Evolutionary conservation across 2,797 vertebrate genomes (phyloP), one percentile per base, ranked within the genome.

Genomic region (Sarcoramphus papa): DNA sequence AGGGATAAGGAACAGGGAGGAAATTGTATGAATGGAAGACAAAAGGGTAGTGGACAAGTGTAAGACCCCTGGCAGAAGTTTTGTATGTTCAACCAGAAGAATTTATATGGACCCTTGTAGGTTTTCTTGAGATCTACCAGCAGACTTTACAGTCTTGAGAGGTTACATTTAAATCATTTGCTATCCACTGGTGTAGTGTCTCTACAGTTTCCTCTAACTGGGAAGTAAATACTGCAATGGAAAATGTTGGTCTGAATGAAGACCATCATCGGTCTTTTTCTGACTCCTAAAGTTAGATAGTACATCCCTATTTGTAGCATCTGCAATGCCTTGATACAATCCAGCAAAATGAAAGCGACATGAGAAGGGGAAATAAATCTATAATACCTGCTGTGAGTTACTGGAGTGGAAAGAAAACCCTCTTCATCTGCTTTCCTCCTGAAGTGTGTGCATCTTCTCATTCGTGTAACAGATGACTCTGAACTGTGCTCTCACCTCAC

Each of bases 341-440:
- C 57, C 85, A 90, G 65, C 31, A 90, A 85, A 91, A 94, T 91
- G 64, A 89, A 96, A 95, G 81, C 64, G 93, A 87, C 56, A 68
- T 47, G 57, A 91, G 69, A 94, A 89, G 50, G 37, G 47, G 73
- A 89, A 92, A 93, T 91, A 89, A 92, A 93, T 93, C 84, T 73
- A 56, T 80, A 90, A 83, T 59, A 90, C 92, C 88, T 90, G 79
- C 81, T 96, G 79, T 86, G 93, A 95, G 67, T 88, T 91, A 92
- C 79, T 85, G 82, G 51, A 92, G 73, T 92, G 69, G 75, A 96
- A 92, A 87, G 82, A 91, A 94, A 94, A 84, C 45, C 57, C 63
- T 90, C 91, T 95, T 96, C 87, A 96, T 96, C 92, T 97, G 69
- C 90, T 88, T 91, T 94, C 41, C 59, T 94, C 73, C 89, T 72